Evolutionary conservation across 1,140 invertebrate genomes (phyloP), one percentile per base, ranked within the genome.

Genomic region (Drosophila cardini): DNA sequence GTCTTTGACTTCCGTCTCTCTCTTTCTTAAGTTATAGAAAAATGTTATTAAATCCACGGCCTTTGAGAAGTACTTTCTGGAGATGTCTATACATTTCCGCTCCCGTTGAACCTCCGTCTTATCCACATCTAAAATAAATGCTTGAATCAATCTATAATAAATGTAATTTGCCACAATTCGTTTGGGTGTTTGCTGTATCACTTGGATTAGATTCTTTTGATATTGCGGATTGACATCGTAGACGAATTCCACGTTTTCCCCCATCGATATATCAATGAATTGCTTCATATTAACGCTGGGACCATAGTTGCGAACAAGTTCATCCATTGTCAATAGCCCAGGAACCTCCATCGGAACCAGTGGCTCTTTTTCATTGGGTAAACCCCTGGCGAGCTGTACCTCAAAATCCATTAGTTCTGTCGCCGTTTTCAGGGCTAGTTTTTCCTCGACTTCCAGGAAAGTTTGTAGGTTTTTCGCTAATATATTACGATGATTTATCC

Each of bases 11-110:
- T 82, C 81, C n/a, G 55, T n/a, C n/a, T n/a, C 61, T 6, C 73
- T 69, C 43, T 65, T 72, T 2, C 76, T 80, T 50, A 78, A 73
- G 9, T 65, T 65, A n/a, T n/a, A n/a, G 1, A 80, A 58, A 50
- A 78, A 91, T 38, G 91, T 61, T 84, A 90, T 90, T 16, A 91
- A 86, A 46, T 91, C 90, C 18, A 91, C 42, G 46, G 79, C 77
- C 48, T 90, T 90, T 10, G 89, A 64, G 2, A 91, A 91, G 21
- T 55, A 30, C 21, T 89, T 64, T 7, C 77, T 90, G 2, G 85
- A 80, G 6, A 56, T 34, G 0, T 52, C 56, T 2, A 86, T 56
- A 50, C 90, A 91, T 2, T 30, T 36, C 4, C 48, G 1, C 15
- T 67, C 26, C 2, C 72, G 70, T 1, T 50, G 55, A 0, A 46